These are phyloP conservation scores for Mirza zaza DNA, from an alignment of 2,113 vertebrate species.

Conservation along the genomic window DNA sequence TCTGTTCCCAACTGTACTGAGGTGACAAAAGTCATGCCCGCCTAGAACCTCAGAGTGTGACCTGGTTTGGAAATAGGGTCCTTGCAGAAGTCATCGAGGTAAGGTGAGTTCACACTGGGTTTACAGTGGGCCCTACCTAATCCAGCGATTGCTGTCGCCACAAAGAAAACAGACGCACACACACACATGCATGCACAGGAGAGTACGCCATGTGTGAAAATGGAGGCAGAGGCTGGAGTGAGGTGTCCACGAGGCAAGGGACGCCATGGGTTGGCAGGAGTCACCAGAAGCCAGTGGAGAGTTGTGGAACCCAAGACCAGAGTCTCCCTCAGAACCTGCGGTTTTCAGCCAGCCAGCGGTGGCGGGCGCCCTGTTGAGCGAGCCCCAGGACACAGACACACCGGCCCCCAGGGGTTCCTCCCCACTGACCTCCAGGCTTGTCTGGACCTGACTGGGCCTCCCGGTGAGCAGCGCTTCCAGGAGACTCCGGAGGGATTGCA, in stretches of 20 bases:
- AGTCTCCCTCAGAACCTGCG: background rate
- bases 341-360: background rate
- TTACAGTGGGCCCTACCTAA: background rate
- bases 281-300: background rate
- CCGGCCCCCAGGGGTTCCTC: background rate
- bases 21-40: background rate
- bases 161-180: background rate
- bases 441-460: background rate
- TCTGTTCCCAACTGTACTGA: background rate
- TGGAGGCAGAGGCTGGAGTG: background rate
- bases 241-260: background rate
- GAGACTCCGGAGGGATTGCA: background rate
- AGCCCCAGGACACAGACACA: background rate
- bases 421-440: slow-evolving; percentile 52
- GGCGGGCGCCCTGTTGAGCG: background rate
- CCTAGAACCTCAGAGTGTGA: background rate
- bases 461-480: slow-evolving; percentile 12
- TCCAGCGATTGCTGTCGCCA: background rate
- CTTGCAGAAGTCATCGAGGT: background rate
- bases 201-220: background rate
- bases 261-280: background rate
- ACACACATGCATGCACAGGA: background rate
- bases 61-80: background rate
- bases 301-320: background rate
- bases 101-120: background rate